phyloP scores from a whole-genome alignment of 2,113 vertebrate genomes.

The Pantherophis guttatus region DNA sequence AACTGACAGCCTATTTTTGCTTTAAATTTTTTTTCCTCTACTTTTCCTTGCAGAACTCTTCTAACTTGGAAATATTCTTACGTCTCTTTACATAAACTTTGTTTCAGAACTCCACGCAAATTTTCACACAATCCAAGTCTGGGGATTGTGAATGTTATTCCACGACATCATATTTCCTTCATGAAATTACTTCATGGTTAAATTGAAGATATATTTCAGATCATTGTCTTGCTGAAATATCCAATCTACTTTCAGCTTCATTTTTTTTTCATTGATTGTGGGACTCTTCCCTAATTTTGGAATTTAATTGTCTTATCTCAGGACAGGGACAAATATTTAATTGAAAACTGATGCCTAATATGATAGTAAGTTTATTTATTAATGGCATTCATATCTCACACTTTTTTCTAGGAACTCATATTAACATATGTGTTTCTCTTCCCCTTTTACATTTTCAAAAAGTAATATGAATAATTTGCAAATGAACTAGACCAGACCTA shows the following conservation, averaged over 20 bases:
- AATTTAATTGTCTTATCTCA: background rate
- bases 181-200: background rate
- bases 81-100: background rate
- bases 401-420: background rate
- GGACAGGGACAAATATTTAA: background rate
- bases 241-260: background rate
- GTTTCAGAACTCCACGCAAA: background rate
- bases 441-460: background rate
- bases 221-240: background rate
- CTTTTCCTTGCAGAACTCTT: background rate
- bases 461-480: background rate
- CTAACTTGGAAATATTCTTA: background rate
- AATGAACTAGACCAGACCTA: background rate
- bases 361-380: background rate
- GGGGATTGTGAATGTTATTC: background rate
- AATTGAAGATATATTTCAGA: background rate
- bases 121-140: background rate
- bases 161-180: background rate
- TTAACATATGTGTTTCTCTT: background rate
- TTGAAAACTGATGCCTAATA: background rate
- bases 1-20: background rate
- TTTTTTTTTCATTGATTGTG: background rate
- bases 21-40: background rate
- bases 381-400: background rate
- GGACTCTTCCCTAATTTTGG: background rate